phyloP scores from a whole-genome alignment of 2,113 vertebrate genomes.

The Spheniscus mendiculus region DNA sequence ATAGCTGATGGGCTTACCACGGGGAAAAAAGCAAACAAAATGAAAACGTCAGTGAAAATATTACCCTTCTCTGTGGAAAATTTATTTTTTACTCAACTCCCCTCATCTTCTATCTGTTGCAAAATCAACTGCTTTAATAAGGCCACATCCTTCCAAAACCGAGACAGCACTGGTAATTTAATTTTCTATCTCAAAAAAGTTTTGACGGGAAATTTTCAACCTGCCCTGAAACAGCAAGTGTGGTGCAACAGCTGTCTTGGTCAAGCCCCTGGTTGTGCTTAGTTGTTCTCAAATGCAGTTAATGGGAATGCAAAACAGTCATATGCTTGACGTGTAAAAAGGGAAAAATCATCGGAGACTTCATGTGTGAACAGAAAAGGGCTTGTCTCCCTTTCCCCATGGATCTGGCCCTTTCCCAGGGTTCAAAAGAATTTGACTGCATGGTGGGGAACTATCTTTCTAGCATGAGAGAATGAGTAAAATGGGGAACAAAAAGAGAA shows the following conservation, averaged over 20 bases:
- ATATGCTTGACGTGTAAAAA: background rate
- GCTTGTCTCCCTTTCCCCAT: background rate
- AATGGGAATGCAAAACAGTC: background rate
- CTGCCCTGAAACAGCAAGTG: background rate
- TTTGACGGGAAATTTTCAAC: background rate
- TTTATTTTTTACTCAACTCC: background rate
- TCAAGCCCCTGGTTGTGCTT: background rate
- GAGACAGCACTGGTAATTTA: background rate
- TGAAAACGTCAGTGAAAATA: background rate
- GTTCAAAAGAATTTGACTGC: slow-evolving; percentile 30
- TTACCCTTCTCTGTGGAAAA: background rate
- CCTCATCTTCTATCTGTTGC: background rate
- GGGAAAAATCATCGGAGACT: background rate
- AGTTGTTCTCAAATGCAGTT: background rate
- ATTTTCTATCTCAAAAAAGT: background rate
- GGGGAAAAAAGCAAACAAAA: background rate
- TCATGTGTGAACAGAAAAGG: background rate
- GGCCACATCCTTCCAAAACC: background rate
- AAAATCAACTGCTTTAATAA: background rate
- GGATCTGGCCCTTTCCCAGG: background rate
- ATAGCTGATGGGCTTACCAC: background rate
- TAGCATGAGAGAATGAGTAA: background rate
- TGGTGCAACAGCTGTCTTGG: background rate
- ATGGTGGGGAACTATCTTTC: background rate
- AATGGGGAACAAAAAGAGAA: background rate